Evolutionary conservation across 2,888 invertebrate genomes (phyloP), one percentile per base, ranked within the genome.

Genomic region (Caenorhabditis sp.): DNA sequence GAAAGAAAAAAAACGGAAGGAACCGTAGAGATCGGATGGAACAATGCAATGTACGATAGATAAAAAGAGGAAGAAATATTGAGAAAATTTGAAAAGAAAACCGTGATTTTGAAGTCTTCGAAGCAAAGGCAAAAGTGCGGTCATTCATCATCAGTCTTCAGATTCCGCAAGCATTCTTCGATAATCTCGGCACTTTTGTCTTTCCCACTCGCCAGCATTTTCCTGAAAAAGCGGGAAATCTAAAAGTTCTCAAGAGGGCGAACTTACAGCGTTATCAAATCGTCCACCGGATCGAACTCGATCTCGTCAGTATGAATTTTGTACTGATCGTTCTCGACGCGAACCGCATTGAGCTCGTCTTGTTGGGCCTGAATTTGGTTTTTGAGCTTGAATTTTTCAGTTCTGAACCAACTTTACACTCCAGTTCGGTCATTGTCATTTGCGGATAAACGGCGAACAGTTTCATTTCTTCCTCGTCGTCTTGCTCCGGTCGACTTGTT

Each of bases 401-500:
- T n/a, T n/a, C n/a, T n/a, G n/a, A n/a, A 24, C 71, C 56, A 4
- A 64, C 72, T 15, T 58, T 24, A 0, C 61, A 47, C 24, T 62
- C 61, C 11, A 20, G 37, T 64, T 80, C 80, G 1, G 62, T 53
- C 0, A 8, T 8, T 0, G 74, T 51, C 8, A 61, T 47, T 2
- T 64, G 80, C n/a, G 80, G 80, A 50, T 69, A 58, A 0, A 80
- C 64, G n/a, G 51, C 53, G 22, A 80, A 80, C 1, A 64, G 15
- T 11, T 51, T 50, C n/a, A 80, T 22, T 15, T 80, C 80, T 0
- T 74, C 56, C 8, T 35, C 11, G 0, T 68, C 58, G 51, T 80
- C 80, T 1, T 37, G 6, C 18, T 26, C 28, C 4, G 32, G 15
- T 37, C 51, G 58, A 3, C 11, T 28, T 6, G 26, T 6, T 44